Conservation (phyloP, 1,140 invertebrate genomes). For the Ephestia elutella region DNA sequence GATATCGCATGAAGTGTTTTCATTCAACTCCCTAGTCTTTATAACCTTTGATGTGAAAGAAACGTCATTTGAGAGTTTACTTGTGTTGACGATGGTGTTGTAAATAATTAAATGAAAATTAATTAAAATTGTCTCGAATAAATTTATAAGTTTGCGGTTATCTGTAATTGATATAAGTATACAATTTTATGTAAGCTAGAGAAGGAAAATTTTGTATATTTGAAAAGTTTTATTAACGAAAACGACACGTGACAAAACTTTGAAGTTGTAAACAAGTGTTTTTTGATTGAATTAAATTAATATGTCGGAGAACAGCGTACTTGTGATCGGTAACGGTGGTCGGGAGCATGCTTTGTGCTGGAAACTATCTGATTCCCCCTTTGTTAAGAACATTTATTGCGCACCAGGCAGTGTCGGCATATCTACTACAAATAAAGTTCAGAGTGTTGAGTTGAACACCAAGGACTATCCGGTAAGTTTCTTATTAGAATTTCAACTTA, state of each 20-base stretch:
- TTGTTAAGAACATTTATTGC: constrained; percentile 84
- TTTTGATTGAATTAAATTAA: constrained; percentile 17
- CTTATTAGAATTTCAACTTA: constrained; percentile 8
- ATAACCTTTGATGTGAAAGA: constrained; percentile 14
- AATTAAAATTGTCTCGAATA: neutral
- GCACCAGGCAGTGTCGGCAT: constrained; percentile 95
- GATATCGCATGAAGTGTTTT: neutral
- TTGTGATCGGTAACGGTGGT: constrained; percentile 95
- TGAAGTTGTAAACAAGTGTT: constrained; percentile 17
- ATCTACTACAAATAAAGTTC: constrained; percentile 78
- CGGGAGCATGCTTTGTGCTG: constrained; percentile 95
- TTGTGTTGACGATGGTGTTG: constrained; percentile 23
- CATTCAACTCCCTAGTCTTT: neutral
- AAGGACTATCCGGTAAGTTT: constrained; percentile 81
- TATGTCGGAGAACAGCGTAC: constrained; percentile 75
- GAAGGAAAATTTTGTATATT: neutral
- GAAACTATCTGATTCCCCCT: constrained; percentile 89
- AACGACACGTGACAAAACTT: constrained; percentile 23
- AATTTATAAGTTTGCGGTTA: neutral
- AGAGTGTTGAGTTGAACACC: constrained; percentile 78
- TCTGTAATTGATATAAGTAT: neutral
- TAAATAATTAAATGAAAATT: neutral
- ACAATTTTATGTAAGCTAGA: neutral
- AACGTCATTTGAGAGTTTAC: constrained; percentile 53
- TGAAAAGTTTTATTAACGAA: neutral